phyloP scores from a whole-genome alignment of 1,140 invertebrate genomes.

The Leptinotarsa lineolata region DNA sequence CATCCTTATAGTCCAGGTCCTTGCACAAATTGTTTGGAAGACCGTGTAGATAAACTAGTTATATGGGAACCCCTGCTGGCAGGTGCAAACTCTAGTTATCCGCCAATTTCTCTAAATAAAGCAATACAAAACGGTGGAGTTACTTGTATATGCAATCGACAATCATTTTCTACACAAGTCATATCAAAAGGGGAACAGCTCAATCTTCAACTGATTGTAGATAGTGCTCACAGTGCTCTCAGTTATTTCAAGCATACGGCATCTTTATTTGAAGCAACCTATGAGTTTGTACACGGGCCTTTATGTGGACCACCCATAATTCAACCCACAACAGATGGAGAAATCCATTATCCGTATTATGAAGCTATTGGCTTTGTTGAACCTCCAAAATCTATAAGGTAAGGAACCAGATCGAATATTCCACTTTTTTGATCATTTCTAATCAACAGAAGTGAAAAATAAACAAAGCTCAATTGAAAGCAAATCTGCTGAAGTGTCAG shows the following conservation, averaged over 20 bases:
- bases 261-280: constrained; percentile 81
- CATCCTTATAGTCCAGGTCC: constrained; percentile 77
- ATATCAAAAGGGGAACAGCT: constrained; percentile 77
- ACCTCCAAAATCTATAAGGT: constrained; percentile 76
- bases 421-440: not conserved
- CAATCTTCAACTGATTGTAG: constrained; percentile 78
- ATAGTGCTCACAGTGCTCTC: constrained; percentile 77
- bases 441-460: no score
- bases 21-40: constrained; percentile 81
- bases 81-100: constrained; percentile 51
- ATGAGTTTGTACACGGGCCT: constrained; percentile 86
- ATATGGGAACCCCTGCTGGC: constrained; percentile 70
- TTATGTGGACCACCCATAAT: constrained; percentile 81
- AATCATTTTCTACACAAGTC: constrained; percentile 63
- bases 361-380: constrained; percentile 78
- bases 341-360: constrained; percentile 82
- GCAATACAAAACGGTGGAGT: constrained; percentile 59
- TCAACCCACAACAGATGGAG: constrained; percentile 76
- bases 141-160: constrained; percentile 70
- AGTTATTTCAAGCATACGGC: constrained; percentile 85
- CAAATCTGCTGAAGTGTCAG: no score
- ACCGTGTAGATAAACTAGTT: constrained; percentile 80
- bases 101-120: constrained; percentile 61
- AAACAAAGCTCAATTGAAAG: no score
- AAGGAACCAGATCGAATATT: not conserved